Evolutionary conservation across 2,797 vertebrate species (phyloP).

Genomic region (Sebastes trivittatus): DNA sequence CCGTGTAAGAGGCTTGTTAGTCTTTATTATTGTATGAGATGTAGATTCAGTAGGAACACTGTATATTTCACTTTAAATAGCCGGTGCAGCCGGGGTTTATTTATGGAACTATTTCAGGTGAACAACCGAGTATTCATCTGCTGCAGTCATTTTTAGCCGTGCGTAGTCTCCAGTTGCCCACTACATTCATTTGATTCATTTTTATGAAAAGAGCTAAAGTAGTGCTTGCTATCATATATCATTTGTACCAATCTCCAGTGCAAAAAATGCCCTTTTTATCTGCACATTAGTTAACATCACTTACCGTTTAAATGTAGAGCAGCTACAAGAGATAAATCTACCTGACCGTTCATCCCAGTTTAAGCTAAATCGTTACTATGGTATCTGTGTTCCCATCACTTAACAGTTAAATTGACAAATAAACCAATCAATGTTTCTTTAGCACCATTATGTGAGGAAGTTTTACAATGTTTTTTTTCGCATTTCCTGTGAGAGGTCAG

Average conservation of each 20-base stretch:
- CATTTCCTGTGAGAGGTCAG: conserved; percentile 33
- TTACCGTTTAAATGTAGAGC: neutral
- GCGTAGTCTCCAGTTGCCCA: conserved; percentile 15
- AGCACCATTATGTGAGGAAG: neutral
- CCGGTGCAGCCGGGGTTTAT: conserved; percentile 37
- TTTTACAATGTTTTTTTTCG: conserved; percentile 19
- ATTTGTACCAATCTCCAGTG: neutral
- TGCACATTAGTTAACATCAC: neutral
- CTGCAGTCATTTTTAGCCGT: conserved; percentile 45
- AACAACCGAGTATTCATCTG: conserved; percentile 50
- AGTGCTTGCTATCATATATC: neutral
- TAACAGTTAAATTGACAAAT: neutral
- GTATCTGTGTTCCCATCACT: neutral
- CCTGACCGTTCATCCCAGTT: neutral
- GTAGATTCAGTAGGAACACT: conserved; percentile 18
- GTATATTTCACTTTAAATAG: conserved; percentile 37
- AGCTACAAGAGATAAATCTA: conserved; percentile 1
- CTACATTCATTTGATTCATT: conserved; percentile 3
- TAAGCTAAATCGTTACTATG: neutral
- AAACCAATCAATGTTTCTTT: conserved; percentile 1
- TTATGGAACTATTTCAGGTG: conserved; percentile 55
- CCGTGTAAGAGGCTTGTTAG: neutral
- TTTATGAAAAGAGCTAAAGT: neutral
- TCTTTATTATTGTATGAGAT: neutral
- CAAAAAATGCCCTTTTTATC: neutral